A percentile compares a stretch with the other conserved stretches of the same genome.
Conservation (phyloP, 1,140 invertebrate species). For the Argopecten irradians region DNA sequence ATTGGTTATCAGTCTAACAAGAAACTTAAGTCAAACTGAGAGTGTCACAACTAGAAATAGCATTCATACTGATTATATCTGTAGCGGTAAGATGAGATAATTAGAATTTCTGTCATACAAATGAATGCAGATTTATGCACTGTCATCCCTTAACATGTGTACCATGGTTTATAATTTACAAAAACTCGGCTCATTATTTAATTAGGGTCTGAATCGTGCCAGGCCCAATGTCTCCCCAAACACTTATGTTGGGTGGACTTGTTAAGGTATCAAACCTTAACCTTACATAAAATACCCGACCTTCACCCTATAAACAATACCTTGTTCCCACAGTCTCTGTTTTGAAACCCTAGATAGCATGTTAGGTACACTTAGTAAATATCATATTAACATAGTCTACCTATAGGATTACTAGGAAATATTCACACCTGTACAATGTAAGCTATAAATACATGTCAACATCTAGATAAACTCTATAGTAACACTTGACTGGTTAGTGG, state of each 20-base stretch:
- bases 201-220: conserved; percentile 7
- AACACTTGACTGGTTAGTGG: no score
- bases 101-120: not conserved
- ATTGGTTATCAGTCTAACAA: no score
- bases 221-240: not conserved
- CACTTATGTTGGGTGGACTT: not conserved
- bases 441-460: no score
- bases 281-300: not conserved
- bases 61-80: not conserved
- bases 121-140: not conserved
- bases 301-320: conserved; percentile 1
- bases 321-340: not conserved
- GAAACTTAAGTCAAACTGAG: no score
- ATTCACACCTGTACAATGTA: no score
- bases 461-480: no score
- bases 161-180: not conserved
- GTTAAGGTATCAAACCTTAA: not conserved
- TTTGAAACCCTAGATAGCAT: not conserved
- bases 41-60: no score
- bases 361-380: not conserved
- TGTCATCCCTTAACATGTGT: not conserved
- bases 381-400: not conserved
- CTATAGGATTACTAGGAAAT: not conserved
- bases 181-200: not conserved
- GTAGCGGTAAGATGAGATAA: not conserved